Percentiles rank a stretch among this genome's conserved stretches.
Evolutionary conservation across 1,140 invertebrate genomes (phyloP).

Genomic region (Bombyx mandarina): DNA sequence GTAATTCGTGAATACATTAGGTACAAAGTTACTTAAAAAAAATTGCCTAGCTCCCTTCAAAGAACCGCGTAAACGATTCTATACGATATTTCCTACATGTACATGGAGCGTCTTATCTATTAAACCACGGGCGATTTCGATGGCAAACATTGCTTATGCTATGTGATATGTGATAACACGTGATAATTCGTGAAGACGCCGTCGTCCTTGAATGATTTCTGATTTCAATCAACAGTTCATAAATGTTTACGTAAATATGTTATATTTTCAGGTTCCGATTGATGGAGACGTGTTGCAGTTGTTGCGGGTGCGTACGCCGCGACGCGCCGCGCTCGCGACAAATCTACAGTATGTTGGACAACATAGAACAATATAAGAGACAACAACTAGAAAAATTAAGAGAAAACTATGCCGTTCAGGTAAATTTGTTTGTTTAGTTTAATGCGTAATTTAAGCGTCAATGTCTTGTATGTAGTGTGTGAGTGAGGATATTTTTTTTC

Average conservation of each 20-base stretch:
- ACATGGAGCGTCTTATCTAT: no score
- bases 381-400: constrained; percentile 88
- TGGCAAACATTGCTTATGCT: no score
- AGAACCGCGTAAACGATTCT: no score
- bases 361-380: constrained; percentile 91
- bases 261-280: constrained; percentile 74
- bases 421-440: constrained; percentile 35
- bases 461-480: neutral
- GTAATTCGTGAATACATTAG: no score
- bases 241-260: neutral
- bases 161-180: no score
- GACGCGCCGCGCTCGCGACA: constrained; percentile 84
- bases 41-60: no score
- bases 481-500: constrained; percentile 16
- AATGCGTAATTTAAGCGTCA: neutral
- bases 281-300: constrained; percentile 75
- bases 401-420: constrained; percentile 93
- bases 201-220: no score
- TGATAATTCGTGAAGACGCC: no score
- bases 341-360: constrained; percentile 89
- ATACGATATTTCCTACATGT: no score
- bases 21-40: no score
- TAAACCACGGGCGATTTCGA: no score
- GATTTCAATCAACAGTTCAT: no score
- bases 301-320: constrained; percentile 74